Evolutionary conservation across 2,113 vertebrate species (phyloP), one percentile per base, ranked within the genome.

Genomic region (Pseudorectes ferrugineus): DNA sequence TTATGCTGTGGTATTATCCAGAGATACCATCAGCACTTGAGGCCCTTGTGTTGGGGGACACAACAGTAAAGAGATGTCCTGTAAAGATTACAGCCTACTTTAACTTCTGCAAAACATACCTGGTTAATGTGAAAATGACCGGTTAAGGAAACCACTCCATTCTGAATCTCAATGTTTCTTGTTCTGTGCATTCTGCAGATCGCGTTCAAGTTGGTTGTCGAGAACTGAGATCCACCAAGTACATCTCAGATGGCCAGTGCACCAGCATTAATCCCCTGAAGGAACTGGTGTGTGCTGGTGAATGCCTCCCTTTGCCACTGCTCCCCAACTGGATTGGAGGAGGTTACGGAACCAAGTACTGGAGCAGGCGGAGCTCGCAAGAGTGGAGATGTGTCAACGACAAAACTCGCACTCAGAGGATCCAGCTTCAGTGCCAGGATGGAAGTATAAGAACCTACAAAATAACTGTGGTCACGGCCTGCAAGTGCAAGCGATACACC

Each of bases 311-410:
- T 1, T 89, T 98, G 85, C 98, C 99, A 6, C 97, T 99, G 96
- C 98, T 99, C 59, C 99, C 99, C 92, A 99, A 99, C 97, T 99
- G 99, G 99, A 99, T 99, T 19, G 99, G 99, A 12, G 98, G 98
- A 57, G 97, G 98, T 46, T 98, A 98, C 3, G 98, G 98, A 38
- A 98, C 98, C 16, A 98, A 99, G 88, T 99, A 98, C 97, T 99
- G 99, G 99, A 98, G 98, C 97, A 97, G 98, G 65, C 97, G 98
- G 45, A 98, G 98, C 73, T 97, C 97, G 0, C 98, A 98, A n/a
- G 99, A 99, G 74, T 99, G 99, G 99, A 98, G 99, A 75, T 99
- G 99, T 26, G 98, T 99, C 96, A 99, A 98, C 1, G 99, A 99
- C 97, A 98, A 98, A 83, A 99, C 98, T 5, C 98, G 99, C 51